phyloP scores from a whole-genome alignment of 35 echinoderm and acorn worm species.

The Lytechinus pictus region DNA sequence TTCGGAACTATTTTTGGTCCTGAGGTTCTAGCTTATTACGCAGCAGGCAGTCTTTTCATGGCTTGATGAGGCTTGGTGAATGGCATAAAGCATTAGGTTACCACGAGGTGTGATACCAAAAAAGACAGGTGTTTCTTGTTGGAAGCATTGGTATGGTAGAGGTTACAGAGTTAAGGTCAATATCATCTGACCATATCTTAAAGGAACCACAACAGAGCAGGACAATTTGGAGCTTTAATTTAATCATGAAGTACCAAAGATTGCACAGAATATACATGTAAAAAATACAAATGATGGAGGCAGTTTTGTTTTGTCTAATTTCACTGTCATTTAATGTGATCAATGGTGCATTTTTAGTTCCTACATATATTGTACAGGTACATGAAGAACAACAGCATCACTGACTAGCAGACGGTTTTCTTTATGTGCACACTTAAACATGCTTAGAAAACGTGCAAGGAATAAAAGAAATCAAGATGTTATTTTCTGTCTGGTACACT shows the following conservation, averaged over 20 bases:
- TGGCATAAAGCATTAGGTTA: neutral
- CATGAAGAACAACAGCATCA: neutral
- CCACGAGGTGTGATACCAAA: neutral
- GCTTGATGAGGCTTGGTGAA: neutral
- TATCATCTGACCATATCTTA: neutral
- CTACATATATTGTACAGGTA: too few species aligned
- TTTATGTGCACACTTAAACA: neutral
- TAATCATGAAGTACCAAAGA: too few species aligned
- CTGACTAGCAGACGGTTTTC: neutral
- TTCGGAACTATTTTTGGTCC: neutral
- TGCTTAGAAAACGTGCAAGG: neutral
- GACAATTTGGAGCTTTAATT: too few species aligned
- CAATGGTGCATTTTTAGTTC: too few species aligned
- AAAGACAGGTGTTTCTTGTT: neutral
- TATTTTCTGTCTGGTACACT: neutral
- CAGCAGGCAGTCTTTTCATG: neutral
- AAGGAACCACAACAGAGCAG: neutral
- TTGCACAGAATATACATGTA: too few species aligned
- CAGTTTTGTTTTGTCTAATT: too few species aligned
- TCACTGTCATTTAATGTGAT: too few species aligned
- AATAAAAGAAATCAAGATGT: neutral
- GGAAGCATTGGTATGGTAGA: neutral
- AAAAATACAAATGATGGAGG: too few species aligned
- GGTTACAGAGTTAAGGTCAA: conserved; percentile 11
- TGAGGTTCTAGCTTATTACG: neutral